These are phyloP conservation scores for Camponotus pennsylvanicus DNA, from an alignment of 1,140 invertebrate species.

Conservation along the genomic window DNA sequence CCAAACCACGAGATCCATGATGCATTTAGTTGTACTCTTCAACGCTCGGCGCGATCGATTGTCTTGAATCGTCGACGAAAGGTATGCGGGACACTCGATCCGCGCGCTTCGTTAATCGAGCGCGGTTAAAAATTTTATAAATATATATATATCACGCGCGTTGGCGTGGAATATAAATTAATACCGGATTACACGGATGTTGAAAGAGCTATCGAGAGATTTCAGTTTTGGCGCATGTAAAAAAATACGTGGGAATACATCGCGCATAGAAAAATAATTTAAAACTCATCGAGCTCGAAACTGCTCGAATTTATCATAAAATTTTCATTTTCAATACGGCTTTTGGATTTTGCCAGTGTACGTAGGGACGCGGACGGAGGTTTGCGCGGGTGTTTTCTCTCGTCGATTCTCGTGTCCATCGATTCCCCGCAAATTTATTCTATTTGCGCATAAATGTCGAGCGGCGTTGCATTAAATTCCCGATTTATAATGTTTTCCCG, in stretches of 20 bases:
- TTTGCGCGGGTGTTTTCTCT: background rate
- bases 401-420: background rate
- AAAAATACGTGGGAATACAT: background rate
- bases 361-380: background rate
- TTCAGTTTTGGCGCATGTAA: background rate
- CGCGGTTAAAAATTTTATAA: background rate
- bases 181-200: background rate
- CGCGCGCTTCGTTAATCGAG: background rate
- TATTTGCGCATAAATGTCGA: conserved; percentile 50
- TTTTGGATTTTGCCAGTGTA: conserved; percentile 8
- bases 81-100: background rate
- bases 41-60: conserved; percentile 63
- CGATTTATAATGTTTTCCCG: conserved; percentile 74
- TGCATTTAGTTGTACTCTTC: conserved; percentile 63
- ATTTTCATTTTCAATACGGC: background rate
- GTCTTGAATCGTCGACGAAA: background rate
- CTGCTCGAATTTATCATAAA: conserved; percentile 20
- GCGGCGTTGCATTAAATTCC: conserved; percentile 60
- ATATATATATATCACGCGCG: background rate
- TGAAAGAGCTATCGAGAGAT: background rate
- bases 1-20: conserved; percentile 77
- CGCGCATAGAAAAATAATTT: background rate
- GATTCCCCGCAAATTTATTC: conserved; percentile 45
- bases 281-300: background rate
- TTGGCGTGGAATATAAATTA: background rate